These are phyloP conservation scores for Girardia tigrina DNA, from an alignment of 2,888 invertebrate species.

Conservation along the genomic window DNA sequence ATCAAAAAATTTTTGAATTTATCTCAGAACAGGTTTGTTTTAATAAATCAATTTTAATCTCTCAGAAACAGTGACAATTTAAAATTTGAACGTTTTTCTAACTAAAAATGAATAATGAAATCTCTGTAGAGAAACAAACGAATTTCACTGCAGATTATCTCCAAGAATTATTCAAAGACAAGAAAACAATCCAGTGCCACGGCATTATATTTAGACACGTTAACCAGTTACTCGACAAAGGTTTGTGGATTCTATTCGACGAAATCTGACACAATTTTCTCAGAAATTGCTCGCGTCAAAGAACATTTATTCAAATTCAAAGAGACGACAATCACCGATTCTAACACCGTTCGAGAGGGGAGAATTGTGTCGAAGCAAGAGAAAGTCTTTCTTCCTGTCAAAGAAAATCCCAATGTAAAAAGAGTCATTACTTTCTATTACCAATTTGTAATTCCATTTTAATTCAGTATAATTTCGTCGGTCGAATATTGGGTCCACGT, in stretches of 20 bases:
- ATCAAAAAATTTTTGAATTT: no score
- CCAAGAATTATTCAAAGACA: slow-evolving; percentile 37
- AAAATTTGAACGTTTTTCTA: neutral
- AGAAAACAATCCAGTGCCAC: slow-evolving; percentile 25
- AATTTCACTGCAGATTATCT: slow-evolving; percentile 31
- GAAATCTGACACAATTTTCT: neutral
- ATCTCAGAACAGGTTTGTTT: neutral
- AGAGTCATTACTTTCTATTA: neutral
- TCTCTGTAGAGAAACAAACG: neutral
- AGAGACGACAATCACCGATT: neutral
- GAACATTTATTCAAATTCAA: slow-evolving; percentile 8
- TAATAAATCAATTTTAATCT: neutral
- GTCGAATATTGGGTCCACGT: slow-evolving; percentile 92
- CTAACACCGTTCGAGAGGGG: neutral
- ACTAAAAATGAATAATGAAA: slow-evolving; percentile 5
- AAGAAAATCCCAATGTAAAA: slow-evolving; percentile 33
- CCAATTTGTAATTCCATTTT: neutral
- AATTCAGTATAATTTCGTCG: slow-evolving; percentile 82
- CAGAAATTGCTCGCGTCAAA: neutral
- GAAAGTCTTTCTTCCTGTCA: slow-evolving; percentile 33
- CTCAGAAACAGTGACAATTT: neutral
- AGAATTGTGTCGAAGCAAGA: slow-evolving; percentile 28
- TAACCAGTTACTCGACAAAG: neutral
- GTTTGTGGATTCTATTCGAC: neutral
- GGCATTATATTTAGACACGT: neutral